Conservation (phyloP, 2,888 invertebrate species). For the Tachina lurida region DNA sequence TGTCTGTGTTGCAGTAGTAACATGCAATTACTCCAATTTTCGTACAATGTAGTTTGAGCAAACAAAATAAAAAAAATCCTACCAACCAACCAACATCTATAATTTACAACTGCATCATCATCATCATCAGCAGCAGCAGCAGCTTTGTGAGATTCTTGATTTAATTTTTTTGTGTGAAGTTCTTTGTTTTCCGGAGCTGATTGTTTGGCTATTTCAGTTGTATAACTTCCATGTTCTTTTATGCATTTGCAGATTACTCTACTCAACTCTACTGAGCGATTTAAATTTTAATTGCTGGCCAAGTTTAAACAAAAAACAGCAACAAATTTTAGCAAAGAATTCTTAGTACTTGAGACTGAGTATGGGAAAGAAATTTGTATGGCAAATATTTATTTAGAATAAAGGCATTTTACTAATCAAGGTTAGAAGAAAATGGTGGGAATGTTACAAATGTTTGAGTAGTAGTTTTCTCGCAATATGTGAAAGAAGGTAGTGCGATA, state of each 20-base stretch:
- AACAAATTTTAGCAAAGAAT: constrained; percentile 2
- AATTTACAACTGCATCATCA: constrained; percentile 69
- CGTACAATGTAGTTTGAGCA: constrained; percentile 58
- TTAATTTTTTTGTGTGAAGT: constrained; percentile 19
- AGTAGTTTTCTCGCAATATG: not conserved
- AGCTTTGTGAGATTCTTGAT: constrained; percentile 48
- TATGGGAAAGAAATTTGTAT: constrained; percentile 63
- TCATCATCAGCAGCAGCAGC: constrained; percentile 63
- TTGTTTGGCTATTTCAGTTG: constrained; percentile 41
- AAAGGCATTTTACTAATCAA: constrained; percentile 19
- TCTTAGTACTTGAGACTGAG: constrained; percentile 20
- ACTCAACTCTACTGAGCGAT: constrained; percentile 46
- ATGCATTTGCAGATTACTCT: constrained; percentile 37
- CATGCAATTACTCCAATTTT: constrained; percentile 72
- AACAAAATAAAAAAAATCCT: not conserved
- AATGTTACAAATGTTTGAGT: constrained; percentile 1
- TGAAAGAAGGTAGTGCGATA: no score
- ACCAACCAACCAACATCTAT: constrained; percentile 57
- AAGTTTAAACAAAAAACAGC: constrained; percentile 43
- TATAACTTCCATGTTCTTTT: constrained; percentile 52
- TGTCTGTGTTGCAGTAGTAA: constrained; percentile 51
- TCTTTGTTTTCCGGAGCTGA: constrained; percentile 44
- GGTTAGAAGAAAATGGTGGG: constrained; percentile 10
- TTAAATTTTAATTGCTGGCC: constrained; percentile 70
- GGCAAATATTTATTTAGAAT: not conserved